phyloP scores from a whole-genome alignment of 2,113 vertebrate species.

The mouse (Mus musculus) region GRCm39 chr2:47955001-47955500 shows the following conservation, averaged over 20 bases:
- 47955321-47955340: background rate
- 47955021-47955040: conserved; percentile 10
- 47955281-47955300: background rate
- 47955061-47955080: background rate
- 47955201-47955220: background rate
- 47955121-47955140: conserved; percentile 6
- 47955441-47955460: background rate
- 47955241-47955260: background rate
- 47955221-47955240: background rate
- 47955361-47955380: background rate
- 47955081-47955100: background rate
- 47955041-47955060: background rate
- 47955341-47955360: background rate
- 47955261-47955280: background rate
- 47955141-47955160: background rate
- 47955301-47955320: background rate
- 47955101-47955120: background rate
- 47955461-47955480: background rate
- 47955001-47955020: background rate
- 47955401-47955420: background rate
- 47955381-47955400: background rate
- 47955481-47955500: background rate
- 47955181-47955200: conserved; percentile 2
- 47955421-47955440: background rate
- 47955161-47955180: background rate